These are phyloP conservation scores for Watsonalla cultraria DNA, from an alignment of 2,888 invertebrate genomes.

Conservation along the genomic window DNA sequence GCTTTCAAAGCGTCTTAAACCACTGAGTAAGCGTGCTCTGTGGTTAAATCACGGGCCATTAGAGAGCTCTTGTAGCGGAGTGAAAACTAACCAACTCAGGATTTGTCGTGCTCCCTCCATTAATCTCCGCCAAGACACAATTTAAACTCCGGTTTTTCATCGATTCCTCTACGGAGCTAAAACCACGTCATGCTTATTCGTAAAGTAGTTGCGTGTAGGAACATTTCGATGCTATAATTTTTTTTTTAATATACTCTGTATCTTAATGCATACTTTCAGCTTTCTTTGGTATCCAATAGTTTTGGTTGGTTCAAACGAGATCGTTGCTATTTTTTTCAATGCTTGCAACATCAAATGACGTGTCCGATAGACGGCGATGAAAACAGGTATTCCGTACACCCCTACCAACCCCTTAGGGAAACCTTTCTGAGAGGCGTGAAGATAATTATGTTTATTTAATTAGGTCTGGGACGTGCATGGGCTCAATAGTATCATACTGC, in stretches of 20 bases:
- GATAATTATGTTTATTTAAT: too few relatives aligned
- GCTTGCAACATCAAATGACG: too few relatives aligned
- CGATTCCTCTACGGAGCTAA: neutral
- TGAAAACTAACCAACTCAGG: slow-evolving; percentile 3
- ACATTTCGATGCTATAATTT: neutral
- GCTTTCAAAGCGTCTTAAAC: neutral
- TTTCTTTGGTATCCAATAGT: too few relatives aligned
- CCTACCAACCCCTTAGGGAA: too few relatives aligned
- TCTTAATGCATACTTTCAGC: too few relatives aligned
- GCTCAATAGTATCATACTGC: too few relatives aligned
- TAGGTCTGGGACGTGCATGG: too few relatives aligned
- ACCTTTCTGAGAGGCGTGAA: too few relatives aligned
- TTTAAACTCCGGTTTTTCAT: neutral
- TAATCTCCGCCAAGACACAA: slow-evolving; percentile 1
- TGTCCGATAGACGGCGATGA: too few relatives aligned
- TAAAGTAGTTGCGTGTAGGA: neutral
- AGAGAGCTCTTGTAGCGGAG: slow-evolving; percentile 1
- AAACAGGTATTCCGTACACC: too few relatives aligned
- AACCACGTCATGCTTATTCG: neutral
- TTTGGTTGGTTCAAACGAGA: too few relatives aligned
- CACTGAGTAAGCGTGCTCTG: neutral
- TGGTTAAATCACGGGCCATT: neutral
- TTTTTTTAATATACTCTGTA: neutral
- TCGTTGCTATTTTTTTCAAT: too few relatives aligned
- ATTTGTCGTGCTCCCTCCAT: slow-evolving; percentile 4